Evolutionary conservation across 2,113 vertebrate genomes (phyloP), one percentile per base, ranked within the genome.

Genomic region (Hemibagrus wyckioides): DNA sequence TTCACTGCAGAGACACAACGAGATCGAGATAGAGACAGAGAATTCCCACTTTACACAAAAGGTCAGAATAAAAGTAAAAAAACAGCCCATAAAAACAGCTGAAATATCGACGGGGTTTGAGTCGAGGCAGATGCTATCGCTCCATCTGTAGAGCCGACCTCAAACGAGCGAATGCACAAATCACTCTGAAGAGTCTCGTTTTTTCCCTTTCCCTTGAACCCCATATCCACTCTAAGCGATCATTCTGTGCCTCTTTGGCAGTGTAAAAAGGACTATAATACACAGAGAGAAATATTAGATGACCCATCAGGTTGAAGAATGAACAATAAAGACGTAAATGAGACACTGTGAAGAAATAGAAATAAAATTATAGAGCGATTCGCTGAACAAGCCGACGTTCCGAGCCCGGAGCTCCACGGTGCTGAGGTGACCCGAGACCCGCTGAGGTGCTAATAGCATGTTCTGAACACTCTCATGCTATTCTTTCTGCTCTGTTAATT

Each of bases 1-100:
- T 90, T 91, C 89, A 96, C 97, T 97, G 94, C 39, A 59, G 5
- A 50, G 82, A 76, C 15, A 69, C 13, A 85, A 52, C 52, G 75
- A 79, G 36, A 84, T 28, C 30, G 19, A 75, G 23, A 39, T 25
- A 89, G 52, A 65, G 61, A 71, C 63, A 36, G 33, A 65, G 23
- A 41, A 80, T 33, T 67, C 23, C 21, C 76, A 41, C 19, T 36
- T 73, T 41, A 73, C 23, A 57, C 71, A 65, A 82, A 50, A 54
- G 63, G 52, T 71, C 61, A 48, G n/a, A 71, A 57, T 25, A 61
- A 50, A 73, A 82, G 65, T 56, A 41, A 50, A 50, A n/a, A 33
- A 48, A 19, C 50, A 0, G 33, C 25, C 75, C 59, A 86, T 86
- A 67, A 86, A 80, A 76, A 28, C 57, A 65, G 54, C 36, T 80